Evolutionary conservation across 2,113 vertebrate species (phyloP), one percentile per base, ranked within the genome.

Genomic region (Engraulis encrasicolus): DNA sequence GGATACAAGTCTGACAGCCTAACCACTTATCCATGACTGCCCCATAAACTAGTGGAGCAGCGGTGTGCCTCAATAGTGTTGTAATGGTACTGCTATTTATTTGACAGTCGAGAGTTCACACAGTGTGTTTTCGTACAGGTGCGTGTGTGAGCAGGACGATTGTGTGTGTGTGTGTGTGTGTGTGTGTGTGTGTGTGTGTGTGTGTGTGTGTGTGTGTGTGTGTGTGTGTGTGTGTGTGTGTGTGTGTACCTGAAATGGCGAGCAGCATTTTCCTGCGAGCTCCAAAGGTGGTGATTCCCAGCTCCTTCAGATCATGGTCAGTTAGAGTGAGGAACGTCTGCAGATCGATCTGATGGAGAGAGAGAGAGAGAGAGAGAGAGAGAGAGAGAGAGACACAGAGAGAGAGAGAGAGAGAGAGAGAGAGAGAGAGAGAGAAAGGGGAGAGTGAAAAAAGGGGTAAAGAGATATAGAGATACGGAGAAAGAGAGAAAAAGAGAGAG

Each of bases 181-280:
- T 31, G 23, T 66, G 58, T 66, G 4, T 66, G 58, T 27, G 54
- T 61, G 19, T 61, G 20, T 61, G 54, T 61, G 20, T 27, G 54
- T 61, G 54, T 61, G 54, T 61, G 54, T 23, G 20, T 61, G 20
- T 6, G 3, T 6, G 54, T 61, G n/a, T 61, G 54, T 27, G n/a
- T 61, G 54, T 23, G 19, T 61, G 58, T 27, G n/a, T 61, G 1
- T 9, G 61, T 1, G 27, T 12, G 5, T 71, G 61, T 71, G 61
- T 71, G 27, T 12, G 7, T 27, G 11, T 23, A 98, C 98, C 98
- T 93, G 98, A 99, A 90, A 99, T 99, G 31, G 98, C 98, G 82
- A 99, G 97, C 90, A 99, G 95, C 98, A 99, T 99, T 97, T 99
- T 99, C 86, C 98, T 97, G 85, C 98, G 96, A 86, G 98, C 98